Evolutionary conservation across 2,888 invertebrate genomes (phyloP).

Genomic region (Mellilla xanthometata): DNA sequence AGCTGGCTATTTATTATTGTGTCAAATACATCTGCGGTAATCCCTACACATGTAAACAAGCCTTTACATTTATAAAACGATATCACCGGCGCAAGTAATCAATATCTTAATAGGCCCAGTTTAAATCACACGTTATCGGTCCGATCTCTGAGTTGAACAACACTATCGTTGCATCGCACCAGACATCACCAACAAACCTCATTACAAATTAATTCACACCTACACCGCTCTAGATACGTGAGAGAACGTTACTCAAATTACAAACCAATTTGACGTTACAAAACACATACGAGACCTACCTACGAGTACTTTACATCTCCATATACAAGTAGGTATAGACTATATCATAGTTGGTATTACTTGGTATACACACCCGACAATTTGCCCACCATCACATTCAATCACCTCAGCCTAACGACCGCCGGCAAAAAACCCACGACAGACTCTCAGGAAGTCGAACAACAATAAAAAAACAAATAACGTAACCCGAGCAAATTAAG

Average conservation of each 20-base stretch:
- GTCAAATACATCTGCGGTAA: no score
- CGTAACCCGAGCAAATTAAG: slow-evolving; percentile 78
- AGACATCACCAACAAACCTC: slow-evolving; percentile 28
- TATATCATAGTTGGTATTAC: neutral
- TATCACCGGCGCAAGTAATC: neutral
- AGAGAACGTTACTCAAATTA: slow-evolving; percentile 39
- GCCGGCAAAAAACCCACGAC: slow-evolving; percentile 70
- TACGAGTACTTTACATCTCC: no score
- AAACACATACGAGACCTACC: slow-evolving; percentile 55
- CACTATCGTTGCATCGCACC: no score
- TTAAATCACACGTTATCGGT: slow-evolving; percentile 1
- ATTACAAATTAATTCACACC: slow-evolving; percentile 68
- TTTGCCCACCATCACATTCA: slow-evolving; percentile 77
- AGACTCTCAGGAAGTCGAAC: slow-evolving; percentile 79
- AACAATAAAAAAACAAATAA: slow-evolving; percentile 81
- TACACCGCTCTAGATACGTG: slow-evolving; percentile 41
- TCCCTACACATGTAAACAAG: no score
- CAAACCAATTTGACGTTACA: slow-evolving; percentile 55
- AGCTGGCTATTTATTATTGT: no score
- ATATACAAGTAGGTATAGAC: no score
- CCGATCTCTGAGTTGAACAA: slow-evolving; percentile 1
- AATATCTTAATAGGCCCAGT: slow-evolving; percentile 18
- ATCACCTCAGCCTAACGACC: slow-evolving; percentile 77
- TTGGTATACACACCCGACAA: slow-evolving; percentile 49
- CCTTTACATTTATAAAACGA: neutral